Evolutionary conservation across 2,113 vertebrate species (phyloP).

Genomic region (Forbesichthys papilliferus): DNA sequence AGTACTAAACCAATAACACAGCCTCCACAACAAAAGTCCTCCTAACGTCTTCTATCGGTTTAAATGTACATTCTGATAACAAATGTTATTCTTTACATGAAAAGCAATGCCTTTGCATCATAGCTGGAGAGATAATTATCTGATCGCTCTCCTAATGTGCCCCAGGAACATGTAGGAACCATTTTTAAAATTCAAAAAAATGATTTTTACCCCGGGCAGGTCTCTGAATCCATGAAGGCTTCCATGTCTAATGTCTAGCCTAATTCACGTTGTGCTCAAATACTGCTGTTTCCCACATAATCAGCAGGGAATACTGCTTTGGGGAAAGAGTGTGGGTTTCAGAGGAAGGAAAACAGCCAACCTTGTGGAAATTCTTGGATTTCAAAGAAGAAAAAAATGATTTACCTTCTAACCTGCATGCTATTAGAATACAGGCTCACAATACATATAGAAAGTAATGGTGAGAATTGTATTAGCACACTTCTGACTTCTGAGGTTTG

Average conservation of each 20-base stretch:
- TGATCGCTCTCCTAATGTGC: slow-evolving; percentile 16
- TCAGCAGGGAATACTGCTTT: slow-evolving; percentile 34
- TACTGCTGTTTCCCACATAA: slow-evolving; percentile 44
- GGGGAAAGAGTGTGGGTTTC: slow-evolving; percentile 67
- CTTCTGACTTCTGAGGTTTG: slow-evolving; percentile 45
- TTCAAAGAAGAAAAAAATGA: slow-evolving; percentile 9
- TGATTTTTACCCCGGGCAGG: slow-evolving; percentile 37
- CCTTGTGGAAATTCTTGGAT: slow-evolving; percentile 1
- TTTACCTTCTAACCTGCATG: slow-evolving; percentile 14
- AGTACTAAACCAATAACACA: neutral
- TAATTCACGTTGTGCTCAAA: slow-evolving; percentile 47
- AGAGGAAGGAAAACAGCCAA: slow-evolving; percentile 39
- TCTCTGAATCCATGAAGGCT: slow-evolving; percentile 36
- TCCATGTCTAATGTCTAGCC: slow-evolving; percentile 51
- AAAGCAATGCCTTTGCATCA: slow-evolving; percentile 36
- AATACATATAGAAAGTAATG: slow-evolving; percentile 27
- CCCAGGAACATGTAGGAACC: slow-evolving; percentile 40
- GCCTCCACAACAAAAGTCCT: slow-evolving; percentile 1
- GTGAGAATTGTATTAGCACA: slow-evolving; percentile 56
- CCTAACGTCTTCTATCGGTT: slow-evolving; percentile 11
- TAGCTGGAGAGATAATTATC: slow-evolving; percentile 57
- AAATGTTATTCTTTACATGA: slow-evolving; percentile 26
- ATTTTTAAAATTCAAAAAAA: slow-evolving; percentile 53
- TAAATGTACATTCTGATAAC: slow-evolving; percentile 8
- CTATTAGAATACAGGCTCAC: slow-evolving; percentile 40